Percentiles rank a stretch among this genome's conserved stretches.
These are phyloP conservation scores for Azorinus chamasolen DNA, from an alignment of 2,888 invertebrate genomes.

Conservation along the genomic window DNA sequence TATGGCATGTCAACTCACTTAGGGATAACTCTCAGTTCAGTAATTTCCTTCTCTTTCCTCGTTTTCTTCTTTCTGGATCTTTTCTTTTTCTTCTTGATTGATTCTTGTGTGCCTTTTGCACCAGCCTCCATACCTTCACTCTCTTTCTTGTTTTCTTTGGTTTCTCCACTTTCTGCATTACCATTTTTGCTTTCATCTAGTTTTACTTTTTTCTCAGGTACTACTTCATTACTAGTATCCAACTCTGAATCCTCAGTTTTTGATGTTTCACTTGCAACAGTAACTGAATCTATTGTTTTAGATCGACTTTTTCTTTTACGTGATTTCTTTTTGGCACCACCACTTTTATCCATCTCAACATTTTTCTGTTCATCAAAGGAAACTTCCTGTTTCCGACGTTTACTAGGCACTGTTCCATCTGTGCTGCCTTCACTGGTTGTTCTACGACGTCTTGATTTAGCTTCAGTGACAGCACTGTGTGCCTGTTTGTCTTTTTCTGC, in stretches of 20 bases:
- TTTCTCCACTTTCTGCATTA: not conserved
- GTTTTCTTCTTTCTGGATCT: slow-evolving; percentile 67
- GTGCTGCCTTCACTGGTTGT: slow-evolving; percentile 67
- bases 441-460: slow-evolving; percentile 19
- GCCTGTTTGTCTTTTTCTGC: not conserved
- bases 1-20: too few species aligned
- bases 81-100: slow-evolving; percentile 48
- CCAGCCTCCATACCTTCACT: slow-evolving; percentile 24
- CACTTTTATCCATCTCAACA: slow-evolving; percentile 9
- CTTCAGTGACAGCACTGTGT: not conserved
- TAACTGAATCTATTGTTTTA: slow-evolving; percentile 24
- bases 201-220: slow-evolving; percentile 52
- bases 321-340: slow-evolving; percentile 50
- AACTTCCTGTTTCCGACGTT: slow-evolving; percentile 48
- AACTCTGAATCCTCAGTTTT: slow-evolving; percentile 38
- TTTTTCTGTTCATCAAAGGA: slow-evolving; percentile 31
- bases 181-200: slow-evolving; percentile 8
- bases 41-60: slow-evolving; percentile 68
- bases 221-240: slow-evolving; percentile 24
- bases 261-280: slow-evolving; percentile 25
- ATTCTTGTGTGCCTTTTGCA: not conserved
- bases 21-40: slow-evolving; percentile 77
- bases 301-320: slow-evolving; percentile 63
- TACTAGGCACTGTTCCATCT: slow-evolving; percentile 52
- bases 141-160: not conserved